Percentiles rank a stretch among this genome's conserved stretches.
Conservation (phyloP, 2,888 invertebrate genomes). For the Ferrisia virgata region DNA sequence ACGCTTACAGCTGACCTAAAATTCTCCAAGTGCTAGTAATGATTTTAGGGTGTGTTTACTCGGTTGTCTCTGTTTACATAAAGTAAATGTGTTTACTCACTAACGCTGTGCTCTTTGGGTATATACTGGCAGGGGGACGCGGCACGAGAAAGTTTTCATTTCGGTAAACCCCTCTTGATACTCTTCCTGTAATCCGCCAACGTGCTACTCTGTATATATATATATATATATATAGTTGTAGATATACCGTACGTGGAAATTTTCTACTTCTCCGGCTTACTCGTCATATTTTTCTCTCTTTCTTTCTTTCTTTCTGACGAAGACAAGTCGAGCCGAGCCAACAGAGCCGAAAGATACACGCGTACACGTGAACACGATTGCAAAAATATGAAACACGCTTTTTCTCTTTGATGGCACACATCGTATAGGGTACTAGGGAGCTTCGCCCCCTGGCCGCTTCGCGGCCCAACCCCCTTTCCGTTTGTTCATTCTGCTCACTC, state of each 20-base stretch:
- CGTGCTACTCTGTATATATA: neutral
- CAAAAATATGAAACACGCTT: neutral
- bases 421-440: too few relatives aligned
- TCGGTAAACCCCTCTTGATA: neutral
- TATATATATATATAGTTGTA: neutral
- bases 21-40: neutral
- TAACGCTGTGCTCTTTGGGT: neutral
- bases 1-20: conserved; percentile 22
- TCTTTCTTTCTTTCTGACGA: too few relatives aligned
- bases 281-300: neutral
- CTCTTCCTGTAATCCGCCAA: neutral
- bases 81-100: conserved; percentile 17
- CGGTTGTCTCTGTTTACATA: conserved; percentile 19
- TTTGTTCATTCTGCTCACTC: too few relatives aligned
- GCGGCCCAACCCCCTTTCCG: too few relatives aligned
- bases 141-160: neutral
- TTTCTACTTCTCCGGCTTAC: neutral
- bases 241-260: too few relatives aligned
- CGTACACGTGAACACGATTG: neutral
- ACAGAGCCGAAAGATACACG: neutral
- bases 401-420: neutral
- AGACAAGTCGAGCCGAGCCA: too few relatives aligned
- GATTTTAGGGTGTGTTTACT: conserved; percentile 26
- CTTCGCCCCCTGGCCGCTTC: too few relatives aligned
- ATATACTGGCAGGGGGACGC: neutral